Base-by-base conservation (phyloP, 1,140 invertebrate genomes). In the Lutraria rhynchaena region DNA sequence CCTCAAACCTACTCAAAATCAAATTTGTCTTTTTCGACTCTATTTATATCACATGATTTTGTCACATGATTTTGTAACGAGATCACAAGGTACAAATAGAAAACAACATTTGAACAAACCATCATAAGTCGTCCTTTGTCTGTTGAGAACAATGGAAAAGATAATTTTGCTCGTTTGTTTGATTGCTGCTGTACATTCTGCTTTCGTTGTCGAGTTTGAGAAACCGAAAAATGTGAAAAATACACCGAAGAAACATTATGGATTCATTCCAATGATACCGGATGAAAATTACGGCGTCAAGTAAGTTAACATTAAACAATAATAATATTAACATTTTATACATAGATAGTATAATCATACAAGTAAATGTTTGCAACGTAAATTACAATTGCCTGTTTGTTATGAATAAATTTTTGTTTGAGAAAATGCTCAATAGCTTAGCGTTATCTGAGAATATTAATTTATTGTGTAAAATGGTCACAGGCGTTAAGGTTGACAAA, bases 221-320 rank as follows among this genome's bases (percentile, higher is more conserved):
- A 58, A 57, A 29, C 37, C 60, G 31, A 17, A 19, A 37, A 24
- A 11, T 5, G 17, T 41, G 33, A 63, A 35, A 9, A 37, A 35
- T 7, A 15, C 44, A 29, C 35, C 33, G 2, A 75, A 41, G n/a
- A 76, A 61, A 27, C 63, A 76, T 24, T 76, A 76, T 65, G 74
- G 74, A 5, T 76, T 51, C n/a, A 53, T 46, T 31, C 24, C 22
- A 15, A 76, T 65, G 44, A 53, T 76, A 13, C 3, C 29, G 15
- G 49, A 55, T 63, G 35, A 71, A 37, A 33, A 82, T 22, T 77
- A 77, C 60, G 57, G 67, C 44, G 29, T 74, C 61, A 76, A 61
- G 74, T 76, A 76, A 73, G 69, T 73, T 19, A 19, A 44, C 4
- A 5, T 9, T 27, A 55, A 9, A 9, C 7, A 22, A 27, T 7